Evolutionary conservation across 2,113 vertebrate genomes (phyloP).

Genomic region (Oostethus manadensis): DNA sequence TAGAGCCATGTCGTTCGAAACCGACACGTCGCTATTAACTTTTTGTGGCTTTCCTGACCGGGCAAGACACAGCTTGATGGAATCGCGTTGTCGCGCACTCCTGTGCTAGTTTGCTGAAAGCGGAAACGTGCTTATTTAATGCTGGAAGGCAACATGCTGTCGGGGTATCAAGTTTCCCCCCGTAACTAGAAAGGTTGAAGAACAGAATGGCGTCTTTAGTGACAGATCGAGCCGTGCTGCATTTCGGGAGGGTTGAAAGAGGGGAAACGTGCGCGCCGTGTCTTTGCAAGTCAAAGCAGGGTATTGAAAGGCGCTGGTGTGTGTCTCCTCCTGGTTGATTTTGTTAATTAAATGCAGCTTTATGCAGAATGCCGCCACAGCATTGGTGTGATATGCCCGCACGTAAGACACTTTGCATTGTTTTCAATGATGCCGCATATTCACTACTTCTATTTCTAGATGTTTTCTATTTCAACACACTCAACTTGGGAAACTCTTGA

Average conservation of each 20-base stretch:
- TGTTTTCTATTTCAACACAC: constrained; percentile 1
- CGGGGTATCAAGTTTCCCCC: background rate
- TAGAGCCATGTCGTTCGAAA: no score
- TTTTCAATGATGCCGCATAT: background rate
- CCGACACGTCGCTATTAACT: constrained; percentile 18
- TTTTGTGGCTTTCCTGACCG: constrained; percentile 25
- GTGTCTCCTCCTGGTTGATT: constrained; percentile 8
- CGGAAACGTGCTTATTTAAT: background rate
- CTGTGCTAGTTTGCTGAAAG: background rate
- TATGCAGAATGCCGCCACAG: background rate
- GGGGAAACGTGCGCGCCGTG: background rate
- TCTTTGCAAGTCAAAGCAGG: constrained; percentile 10
- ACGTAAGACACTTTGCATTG: background rate
- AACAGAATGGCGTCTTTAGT: background rate
- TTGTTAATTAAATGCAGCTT: constrained; percentile 1
- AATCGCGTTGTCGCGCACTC: constrained; percentile 2
- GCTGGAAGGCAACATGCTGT: background rate
- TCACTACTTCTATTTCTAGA: background rate
- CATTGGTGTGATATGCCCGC: background rate
- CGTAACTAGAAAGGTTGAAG: background rate
- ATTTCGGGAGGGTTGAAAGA: background rate
- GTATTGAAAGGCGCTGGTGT: background rate
- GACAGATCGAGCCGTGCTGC: background rate
- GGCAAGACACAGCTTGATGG: constrained; percentile 65
- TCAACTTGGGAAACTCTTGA: constrained; percentile 24